Evolutionary conservation across 1,140 invertebrate genomes (phyloP).

Genomic region (Pseudachorutes palmiensis): DNA sequence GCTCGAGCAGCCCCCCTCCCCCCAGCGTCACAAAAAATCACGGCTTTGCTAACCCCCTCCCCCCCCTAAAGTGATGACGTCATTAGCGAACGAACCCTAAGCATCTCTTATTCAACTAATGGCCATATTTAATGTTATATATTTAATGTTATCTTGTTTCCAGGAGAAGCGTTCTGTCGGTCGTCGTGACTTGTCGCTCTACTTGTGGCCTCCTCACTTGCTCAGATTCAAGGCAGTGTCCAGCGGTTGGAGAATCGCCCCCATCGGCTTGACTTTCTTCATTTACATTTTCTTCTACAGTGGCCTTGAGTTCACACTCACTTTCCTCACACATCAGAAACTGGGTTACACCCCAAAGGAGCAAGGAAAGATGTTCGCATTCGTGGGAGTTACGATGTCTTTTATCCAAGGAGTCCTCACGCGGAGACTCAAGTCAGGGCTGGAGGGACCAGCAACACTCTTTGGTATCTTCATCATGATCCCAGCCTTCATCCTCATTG

Average conservation of each 20-base stretch:
- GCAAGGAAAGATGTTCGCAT: conserved; percentile 96
- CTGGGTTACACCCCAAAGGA: conserved; percentile 89
- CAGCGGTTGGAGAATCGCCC: conserved; percentile 56
- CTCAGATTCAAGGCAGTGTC: conserved; percentile 51
- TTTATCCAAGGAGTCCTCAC: conserved; percentile 84
- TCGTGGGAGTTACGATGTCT: conserved; percentile 87
- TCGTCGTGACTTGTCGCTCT: conserved; percentile 63
- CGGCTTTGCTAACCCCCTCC: too few relatives aligned
- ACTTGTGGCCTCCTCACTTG: conserved; percentile 60
- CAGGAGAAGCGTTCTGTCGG: conserved; percentile 43
- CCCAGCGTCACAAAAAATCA: too few relatives aligned
- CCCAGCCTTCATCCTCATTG: conserved; percentile 30
- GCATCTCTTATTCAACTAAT: too few relatives aligned
- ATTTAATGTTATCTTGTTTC: background rate
- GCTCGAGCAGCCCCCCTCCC: too few relatives aligned
- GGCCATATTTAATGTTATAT: background rate
- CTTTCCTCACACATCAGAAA: conserved; percentile 88
- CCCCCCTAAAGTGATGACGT: too few relatives aligned
- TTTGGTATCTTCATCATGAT: conserved; percentile 42
- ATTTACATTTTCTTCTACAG: conserved; percentile 94
- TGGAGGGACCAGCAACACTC: conserved; percentile 64
- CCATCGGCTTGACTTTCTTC: conserved; percentile 81
- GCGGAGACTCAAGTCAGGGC: conserved; percentile 63
- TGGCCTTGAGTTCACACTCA: conserved; percentile 93
- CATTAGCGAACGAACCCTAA: too few relatives aligned